phyloP scores from a whole-genome alignment of 2,888 invertebrate species.

The Polylopha cassiicola region DNA sequence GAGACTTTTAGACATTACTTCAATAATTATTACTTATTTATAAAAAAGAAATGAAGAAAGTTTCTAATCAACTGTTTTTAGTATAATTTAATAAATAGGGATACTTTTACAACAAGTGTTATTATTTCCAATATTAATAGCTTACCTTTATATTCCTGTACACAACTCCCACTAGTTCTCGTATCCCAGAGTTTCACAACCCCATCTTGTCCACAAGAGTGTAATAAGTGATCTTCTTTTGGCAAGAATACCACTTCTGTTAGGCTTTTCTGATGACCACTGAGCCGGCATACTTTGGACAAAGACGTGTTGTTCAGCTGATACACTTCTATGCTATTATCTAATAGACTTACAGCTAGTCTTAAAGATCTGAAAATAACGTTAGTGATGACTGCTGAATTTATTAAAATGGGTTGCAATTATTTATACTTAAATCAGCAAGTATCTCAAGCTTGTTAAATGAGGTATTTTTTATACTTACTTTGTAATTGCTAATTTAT shows the following conservation, averaged over 20 bases:
- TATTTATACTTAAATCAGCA: too few relatives aligned
- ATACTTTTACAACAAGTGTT: too few relatives aligned
- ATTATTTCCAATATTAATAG: neutral
- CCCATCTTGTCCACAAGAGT: conserved; percentile 77
- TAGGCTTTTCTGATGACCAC: conserved; percentile 64
- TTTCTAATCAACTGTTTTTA: too few relatives aligned
- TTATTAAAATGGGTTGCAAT: neutral
- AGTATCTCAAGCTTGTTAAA: neutral
- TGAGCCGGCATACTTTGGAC: conserved; percentile 53
- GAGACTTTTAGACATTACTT: too few relatives aligned
- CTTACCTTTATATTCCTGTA: conserved; percentile 56
- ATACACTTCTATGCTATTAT: conserved; percentile 61
- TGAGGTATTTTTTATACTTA: conserved; percentile 40
- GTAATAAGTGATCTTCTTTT: conserved; percentile 75
- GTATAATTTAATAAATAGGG: too few relatives aligned
- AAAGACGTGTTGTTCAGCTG: conserved; percentile 49
- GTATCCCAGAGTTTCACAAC: conserved; percentile 80
- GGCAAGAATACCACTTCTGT: conserved; percentile 78
- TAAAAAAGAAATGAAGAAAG: too few relatives aligned
- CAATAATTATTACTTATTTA: too few relatives aligned
- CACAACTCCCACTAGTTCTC: conserved; percentile 64
- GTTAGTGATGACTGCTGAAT: neutral
- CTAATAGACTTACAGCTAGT: conserved; percentile 50
- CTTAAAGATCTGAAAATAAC: conserved; percentile 47
- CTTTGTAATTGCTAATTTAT: conserved; percentile 78